Conservation (phyloP, 2,113 vertebrate genomes). For the Neolamprologus longior region DNA sequence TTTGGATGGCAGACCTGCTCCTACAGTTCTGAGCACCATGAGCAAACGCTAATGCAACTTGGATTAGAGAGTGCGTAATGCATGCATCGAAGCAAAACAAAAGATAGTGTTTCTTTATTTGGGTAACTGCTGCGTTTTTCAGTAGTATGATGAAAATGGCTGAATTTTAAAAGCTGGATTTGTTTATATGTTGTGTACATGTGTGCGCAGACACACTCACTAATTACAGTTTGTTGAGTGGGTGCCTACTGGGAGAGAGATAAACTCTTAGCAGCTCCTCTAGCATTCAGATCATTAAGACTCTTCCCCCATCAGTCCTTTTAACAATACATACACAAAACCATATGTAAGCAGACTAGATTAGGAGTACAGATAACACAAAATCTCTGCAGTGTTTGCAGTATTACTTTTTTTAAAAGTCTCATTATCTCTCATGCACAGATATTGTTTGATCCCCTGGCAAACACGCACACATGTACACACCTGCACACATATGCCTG, state of each 20-base stretch:
- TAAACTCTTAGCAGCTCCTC: not conserved
- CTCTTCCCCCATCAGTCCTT: not conserved
- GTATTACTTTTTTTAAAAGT: not conserved
- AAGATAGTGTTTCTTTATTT: not conserved
- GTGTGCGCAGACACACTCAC: not conserved
- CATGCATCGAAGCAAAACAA: not conserved
- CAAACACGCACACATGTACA: not conserved
- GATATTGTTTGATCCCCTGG: not conserved
- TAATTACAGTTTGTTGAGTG: not conserved
- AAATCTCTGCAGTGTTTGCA: not conserved
- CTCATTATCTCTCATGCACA: not conserved
- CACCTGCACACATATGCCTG: not conserved
- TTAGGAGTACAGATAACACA: not conserved
- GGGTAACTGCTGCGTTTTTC: not conserved
- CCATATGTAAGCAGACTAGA: not conserved
- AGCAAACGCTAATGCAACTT: not conserved
- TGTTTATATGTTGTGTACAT: not conserved
- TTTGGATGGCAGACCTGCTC: constrained; percentile 11
- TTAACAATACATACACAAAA: not conserved
- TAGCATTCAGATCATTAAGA: constrained; percentile 1
- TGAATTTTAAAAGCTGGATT: not conserved
- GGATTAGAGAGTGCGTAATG: not conserved
- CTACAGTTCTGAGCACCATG: not conserved
- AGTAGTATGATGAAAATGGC: not conserved
- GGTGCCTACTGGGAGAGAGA: not conserved